Evolutionary conservation across 2,888 invertebrate genomes (phyloP).

Genomic region (Lasioglossum figueresi): DNA sequence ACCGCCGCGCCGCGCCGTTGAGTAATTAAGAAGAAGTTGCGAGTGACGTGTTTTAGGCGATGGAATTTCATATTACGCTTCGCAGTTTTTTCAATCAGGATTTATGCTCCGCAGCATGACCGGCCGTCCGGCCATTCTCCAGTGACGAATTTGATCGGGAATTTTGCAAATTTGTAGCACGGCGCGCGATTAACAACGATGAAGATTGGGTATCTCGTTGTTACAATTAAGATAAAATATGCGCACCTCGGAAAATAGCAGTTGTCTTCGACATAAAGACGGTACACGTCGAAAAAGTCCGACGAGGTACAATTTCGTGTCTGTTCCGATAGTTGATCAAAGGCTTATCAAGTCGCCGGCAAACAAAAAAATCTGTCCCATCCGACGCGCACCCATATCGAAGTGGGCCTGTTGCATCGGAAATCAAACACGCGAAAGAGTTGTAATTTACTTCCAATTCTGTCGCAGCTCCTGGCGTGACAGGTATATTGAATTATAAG

Average conservation of each 20-base stretch:
- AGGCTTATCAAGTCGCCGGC: neutral
- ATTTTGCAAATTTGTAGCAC: neutral
- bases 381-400: neutral
- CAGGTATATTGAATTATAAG: constrained; percentile 42
- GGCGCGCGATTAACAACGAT: neutral
- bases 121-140: neutral
- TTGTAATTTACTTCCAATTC: constrained; percentile 17
- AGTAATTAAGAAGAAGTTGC: constrained; percentile 22
- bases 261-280: neutral
- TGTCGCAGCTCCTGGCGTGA: neutral
- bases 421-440: constrained; percentile 13
- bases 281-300: neutral
- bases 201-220: neutral
- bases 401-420: neutral
- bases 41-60: neutral
- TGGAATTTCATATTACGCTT: neutral
- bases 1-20: neutral
- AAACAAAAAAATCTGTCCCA: neutral
- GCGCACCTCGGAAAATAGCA: neutral
- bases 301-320: neutral
- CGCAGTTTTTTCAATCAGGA: neutral
- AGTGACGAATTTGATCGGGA: neutral
- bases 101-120: neutral
- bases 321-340: neutral
- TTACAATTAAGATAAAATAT: neutral